phyloP scores from a whole-genome alignment of 2,888 invertebrate species.

The Ephialtes manifestator region DNA sequence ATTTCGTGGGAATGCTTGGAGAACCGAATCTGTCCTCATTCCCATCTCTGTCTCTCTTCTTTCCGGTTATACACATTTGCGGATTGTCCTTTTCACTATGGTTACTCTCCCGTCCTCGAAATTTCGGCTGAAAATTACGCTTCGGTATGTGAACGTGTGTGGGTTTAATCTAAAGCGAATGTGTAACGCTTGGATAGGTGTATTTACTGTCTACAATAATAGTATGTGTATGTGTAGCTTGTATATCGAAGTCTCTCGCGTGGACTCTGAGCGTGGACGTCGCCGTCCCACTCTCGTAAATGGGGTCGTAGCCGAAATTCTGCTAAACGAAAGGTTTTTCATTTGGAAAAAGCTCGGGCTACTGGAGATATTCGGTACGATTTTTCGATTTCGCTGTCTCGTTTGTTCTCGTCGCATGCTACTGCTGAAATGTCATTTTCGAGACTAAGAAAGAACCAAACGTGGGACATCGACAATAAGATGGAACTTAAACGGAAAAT shows the following conservation, averaged over 20 bases:
- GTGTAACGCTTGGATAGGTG: constrained; percentile 48
- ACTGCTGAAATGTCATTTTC: constrained; percentile 47
- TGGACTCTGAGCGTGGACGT: constrained; percentile 35
- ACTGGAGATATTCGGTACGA: constrained; percentile 71
- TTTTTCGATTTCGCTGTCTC: constrained; percentile 76
- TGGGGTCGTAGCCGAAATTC: constrained; percentile 70
- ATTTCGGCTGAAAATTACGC: constrained; percentile 69
- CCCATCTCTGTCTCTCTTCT: constrained; percentile 6
- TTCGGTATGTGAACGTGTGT: constrained; percentile 39
- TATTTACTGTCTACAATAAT: constrained; percentile 37
- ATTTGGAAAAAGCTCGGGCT: constrained; percentile 64
- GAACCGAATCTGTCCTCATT: constrained; percentile 40
- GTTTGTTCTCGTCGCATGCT: constrained; percentile 31
- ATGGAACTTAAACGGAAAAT: too few relatives aligned
- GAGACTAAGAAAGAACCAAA: constrained; percentile 29
- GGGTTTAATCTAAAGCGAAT: constrained; percentile 57
- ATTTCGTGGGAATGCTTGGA: constrained; percentile 77
- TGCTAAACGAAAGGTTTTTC: constrained; percentile 66
- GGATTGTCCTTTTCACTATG: constrained; percentile 56
- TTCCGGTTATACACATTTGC: constrained; percentile 53
- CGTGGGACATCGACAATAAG: background rate
- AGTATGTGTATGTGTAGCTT: background rate
- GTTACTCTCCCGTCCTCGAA: constrained; percentile 65
- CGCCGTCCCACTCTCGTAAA: constrained; percentile 71
- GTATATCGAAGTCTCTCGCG: constrained; percentile 30